phyloP scores from a whole-genome alignment of 2,113 vertebrate species.

The Melanotaenia duboulayi region DNA sequence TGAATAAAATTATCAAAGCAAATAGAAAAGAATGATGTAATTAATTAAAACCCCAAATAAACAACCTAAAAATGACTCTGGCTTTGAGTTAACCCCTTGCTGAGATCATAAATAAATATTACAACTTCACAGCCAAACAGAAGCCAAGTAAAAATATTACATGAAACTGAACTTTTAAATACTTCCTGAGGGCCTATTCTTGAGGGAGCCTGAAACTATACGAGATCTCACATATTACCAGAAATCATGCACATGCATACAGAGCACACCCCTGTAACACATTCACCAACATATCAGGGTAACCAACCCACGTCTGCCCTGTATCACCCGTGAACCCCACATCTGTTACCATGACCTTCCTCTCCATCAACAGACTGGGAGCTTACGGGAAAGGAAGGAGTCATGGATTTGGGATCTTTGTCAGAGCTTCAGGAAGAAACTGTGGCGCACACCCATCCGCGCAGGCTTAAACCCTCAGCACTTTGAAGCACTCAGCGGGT shows the following conservation, averaged over 20 bases:
- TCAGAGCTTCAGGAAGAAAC: conserved; percentile 45
- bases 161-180: neutral
- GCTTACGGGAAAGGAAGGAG: neutral
- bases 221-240: neutral
- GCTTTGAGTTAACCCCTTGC: neutral
- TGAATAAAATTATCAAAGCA: neutral
- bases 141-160: neutral
- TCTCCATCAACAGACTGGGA: neutral
- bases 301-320: conserved; percentile 32
- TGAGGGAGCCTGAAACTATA: neutral
- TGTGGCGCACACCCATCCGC: conserved; percentile 18
- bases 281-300: conserved; percentile 25
- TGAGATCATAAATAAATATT: neutral
- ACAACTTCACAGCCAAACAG: neutral
- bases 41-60: neutral
- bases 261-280: conserved; percentile 3
- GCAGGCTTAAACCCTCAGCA: conserved; percentile 8
- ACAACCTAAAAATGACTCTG: neutral
- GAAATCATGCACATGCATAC: neutral
- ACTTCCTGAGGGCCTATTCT: neutral
- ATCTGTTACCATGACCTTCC: conserved; percentile 38
- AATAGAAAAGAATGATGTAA: neutral
- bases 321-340: conserved; percentile 60
- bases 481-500: conserved; percentile 38
- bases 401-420: conserved; percentile 40